Evolutionary conservation across 2,888 invertebrate genomes (phyloP).

Genomic region (Drosophila austrosaltans): DNA sequence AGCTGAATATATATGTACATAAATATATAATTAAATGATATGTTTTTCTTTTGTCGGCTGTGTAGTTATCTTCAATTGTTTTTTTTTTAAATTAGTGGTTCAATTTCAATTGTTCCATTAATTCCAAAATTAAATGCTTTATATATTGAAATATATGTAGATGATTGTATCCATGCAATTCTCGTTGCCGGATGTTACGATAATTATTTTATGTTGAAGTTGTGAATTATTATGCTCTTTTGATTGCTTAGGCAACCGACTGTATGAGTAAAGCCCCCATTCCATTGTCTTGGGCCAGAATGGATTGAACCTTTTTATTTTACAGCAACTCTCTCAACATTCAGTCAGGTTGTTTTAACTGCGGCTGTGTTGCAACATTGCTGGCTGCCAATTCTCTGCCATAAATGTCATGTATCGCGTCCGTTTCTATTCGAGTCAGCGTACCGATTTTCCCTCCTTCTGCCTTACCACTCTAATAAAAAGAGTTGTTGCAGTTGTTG

Average conservation of each 20-base stretch:
- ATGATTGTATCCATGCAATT: too few species aligned
- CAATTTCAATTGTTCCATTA: too few species aligned
- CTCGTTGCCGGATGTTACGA: too few species aligned
- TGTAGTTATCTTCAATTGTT: too few species aligned
- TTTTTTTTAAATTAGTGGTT: too few species aligned
- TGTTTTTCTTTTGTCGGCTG: too few species aligned
- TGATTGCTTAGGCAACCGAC: neutral
- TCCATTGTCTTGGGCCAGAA: neutral
- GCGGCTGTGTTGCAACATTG: constrained; percentile 46
- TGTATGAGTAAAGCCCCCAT: neutral
- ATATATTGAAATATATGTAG: too few species aligned
- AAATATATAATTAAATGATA: too few species aligned
- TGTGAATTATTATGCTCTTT: neutral
- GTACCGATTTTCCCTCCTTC: neutral
- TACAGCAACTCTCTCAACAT: constrained; percentile 1
- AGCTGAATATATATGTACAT: too few species aligned
- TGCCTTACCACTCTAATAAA: constrained; percentile 4
- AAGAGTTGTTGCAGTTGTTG: constrained; percentile 34
- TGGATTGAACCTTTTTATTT: neutral
- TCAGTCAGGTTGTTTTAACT: constrained; percentile 35
- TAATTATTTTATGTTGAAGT: too few species aligned
- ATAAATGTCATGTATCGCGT: constrained; percentile 79
- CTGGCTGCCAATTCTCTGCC: constrained; percentile 73
- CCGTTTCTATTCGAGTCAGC: constrained; percentile 59
- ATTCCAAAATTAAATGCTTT: too few species aligned